These are phyloP conservation scores for Cephonodes hylas DNA, from an alignment of 2,888 invertebrate species.

Conservation along the genomic window DNA sequence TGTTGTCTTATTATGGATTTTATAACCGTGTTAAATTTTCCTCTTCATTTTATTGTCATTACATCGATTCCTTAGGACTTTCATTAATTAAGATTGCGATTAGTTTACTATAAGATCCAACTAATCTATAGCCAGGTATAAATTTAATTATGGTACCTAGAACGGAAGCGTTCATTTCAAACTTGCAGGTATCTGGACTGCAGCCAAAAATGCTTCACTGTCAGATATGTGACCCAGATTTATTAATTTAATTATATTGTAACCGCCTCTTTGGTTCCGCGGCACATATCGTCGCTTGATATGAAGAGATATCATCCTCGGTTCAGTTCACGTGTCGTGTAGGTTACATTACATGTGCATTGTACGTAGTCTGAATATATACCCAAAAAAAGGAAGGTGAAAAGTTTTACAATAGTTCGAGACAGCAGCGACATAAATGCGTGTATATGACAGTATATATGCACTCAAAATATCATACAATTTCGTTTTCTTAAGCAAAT, in stretches of 20 bases:
- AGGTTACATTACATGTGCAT: no score
- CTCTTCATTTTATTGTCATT: background rate
- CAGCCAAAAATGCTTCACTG: constrained; percentile 3
- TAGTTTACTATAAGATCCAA: background rate
- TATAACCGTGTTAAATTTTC: background rate
- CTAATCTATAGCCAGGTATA: background rate
- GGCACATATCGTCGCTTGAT: background rate
- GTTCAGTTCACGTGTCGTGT: no score
- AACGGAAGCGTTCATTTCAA: background rate
- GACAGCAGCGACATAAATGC: no score
- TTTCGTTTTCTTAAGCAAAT: no score
- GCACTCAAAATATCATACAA: no score
- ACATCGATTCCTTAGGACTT: background rate
- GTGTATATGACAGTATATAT: no score
- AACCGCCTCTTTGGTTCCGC: background rate
- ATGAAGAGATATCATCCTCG: no score
- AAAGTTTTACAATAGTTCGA: no score
- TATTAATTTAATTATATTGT: background rate
- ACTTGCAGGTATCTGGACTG: constrained; percentile 3
- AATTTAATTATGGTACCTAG: background rate
- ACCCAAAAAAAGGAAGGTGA: no score
- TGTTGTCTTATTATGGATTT: no score
- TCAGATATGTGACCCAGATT: background rate
- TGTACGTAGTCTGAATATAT: no score
- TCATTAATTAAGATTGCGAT: background rate